Conservation (phyloP, 2,797 vertebrate species). For the Pseudochaenichthys georgianus region DNA sequence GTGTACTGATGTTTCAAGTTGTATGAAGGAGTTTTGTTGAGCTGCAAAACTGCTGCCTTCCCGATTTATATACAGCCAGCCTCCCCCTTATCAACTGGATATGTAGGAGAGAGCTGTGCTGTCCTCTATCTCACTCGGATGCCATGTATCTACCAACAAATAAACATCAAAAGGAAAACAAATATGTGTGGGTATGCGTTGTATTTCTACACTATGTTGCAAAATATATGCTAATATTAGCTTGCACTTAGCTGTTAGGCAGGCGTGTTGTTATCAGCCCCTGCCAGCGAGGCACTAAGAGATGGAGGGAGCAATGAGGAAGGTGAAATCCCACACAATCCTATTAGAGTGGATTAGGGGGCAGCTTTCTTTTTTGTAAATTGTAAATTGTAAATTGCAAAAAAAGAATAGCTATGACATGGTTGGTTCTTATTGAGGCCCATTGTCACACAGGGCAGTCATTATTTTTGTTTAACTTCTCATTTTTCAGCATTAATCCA, state of each 20-base stretch:
- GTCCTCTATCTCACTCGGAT: slow-evolving; percentile 44
- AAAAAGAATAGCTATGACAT: slow-evolving; percentile 67
- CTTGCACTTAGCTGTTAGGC: slow-evolving; percentile 78
- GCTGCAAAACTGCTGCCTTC: slow-evolving; percentile 27
- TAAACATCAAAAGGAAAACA: slow-evolving; percentile 55
- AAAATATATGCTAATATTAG: slow-evolving; percentile 82
- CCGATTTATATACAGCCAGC: slow-evolving; percentile 47
- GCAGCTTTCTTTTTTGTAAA: slow-evolving; percentile 76
- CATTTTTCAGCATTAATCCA: slow-evolving; percentile 50
- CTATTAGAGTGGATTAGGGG: slow-evolving; percentile 87
- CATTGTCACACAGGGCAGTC: slow-evolving; percentile 55
- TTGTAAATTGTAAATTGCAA: slow-evolving; percentile 79
- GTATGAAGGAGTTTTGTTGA: slow-evolving; percentile 39
- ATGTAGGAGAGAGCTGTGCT: slow-evolving; percentile 38
- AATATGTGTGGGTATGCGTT: slow-evolving; percentile 69
- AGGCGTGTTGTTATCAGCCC: slow-evolving; percentile 82
- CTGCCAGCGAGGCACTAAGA: slow-evolving; percentile 80
- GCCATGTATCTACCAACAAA: slow-evolving; percentile 61
- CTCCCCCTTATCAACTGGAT: slow-evolving; percentile 55
- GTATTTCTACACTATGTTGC: slow-evolving; percentile 70
- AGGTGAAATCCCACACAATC: slow-evolving; percentile 88
- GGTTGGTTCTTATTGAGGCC: slow-evolving; percentile 47
- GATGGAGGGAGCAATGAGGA: slow-evolving; percentile 81
- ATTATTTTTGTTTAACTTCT: slow-evolving; percentile 43
- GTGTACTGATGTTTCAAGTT: slow-evolving; percentile 7